Conservation (phyloP, 1,140 invertebrate genomes). For the Vollenhovia emeryi region DNA sequence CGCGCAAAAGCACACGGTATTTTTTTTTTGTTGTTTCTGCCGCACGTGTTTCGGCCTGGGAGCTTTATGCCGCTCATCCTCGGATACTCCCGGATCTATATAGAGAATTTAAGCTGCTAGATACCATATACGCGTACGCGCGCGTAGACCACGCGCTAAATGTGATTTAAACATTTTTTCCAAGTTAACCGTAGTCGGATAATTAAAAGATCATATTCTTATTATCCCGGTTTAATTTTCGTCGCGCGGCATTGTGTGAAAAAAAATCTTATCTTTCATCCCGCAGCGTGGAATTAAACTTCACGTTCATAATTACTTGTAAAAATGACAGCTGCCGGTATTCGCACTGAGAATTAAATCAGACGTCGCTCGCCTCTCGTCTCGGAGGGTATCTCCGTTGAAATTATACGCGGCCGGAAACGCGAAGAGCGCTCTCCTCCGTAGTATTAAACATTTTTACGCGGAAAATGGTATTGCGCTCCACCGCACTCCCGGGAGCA, state of each 20-base stretch:
- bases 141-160: neutral
- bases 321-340: slow-evolving; percentile 52
- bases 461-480: slow-evolving; percentile 38
- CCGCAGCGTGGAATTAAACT: slow-evolving; percentile 20
- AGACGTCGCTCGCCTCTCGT: slow-evolving; percentile 33
- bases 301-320: slow-evolving; percentile 48
- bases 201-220: slow-evolving; percentile 50
- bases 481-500: neutral
- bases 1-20: slow-evolving; percentile 25
- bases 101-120: neutral
- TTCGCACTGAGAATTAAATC: slow-evolving; percentile 47
- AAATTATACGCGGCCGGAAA: slow-evolving; percentile 43
- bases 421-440: neutral
- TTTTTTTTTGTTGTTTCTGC: slow-evolving; percentile 37
- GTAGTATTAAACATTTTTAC: slow-evolving; percentile 52
- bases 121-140: neutral
- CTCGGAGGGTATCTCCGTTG: slow-evolving; percentile 30
- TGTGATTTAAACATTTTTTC: neutral
- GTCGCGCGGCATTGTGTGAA: neutral
- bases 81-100: slow-evolving; percentile 7
- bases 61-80: slow-evolving; percentile 37
- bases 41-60: slow-evolving; percentile 15
- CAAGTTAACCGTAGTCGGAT: slow-evolving; percentile 1
- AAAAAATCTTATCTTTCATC: slow-evolving; percentile 21
- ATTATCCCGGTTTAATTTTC: slow-evolving; percentile 38